phyloP scores from a whole-genome alignment of 2,888 invertebrate genomes.

The Leucophenga maculata region DNA sequence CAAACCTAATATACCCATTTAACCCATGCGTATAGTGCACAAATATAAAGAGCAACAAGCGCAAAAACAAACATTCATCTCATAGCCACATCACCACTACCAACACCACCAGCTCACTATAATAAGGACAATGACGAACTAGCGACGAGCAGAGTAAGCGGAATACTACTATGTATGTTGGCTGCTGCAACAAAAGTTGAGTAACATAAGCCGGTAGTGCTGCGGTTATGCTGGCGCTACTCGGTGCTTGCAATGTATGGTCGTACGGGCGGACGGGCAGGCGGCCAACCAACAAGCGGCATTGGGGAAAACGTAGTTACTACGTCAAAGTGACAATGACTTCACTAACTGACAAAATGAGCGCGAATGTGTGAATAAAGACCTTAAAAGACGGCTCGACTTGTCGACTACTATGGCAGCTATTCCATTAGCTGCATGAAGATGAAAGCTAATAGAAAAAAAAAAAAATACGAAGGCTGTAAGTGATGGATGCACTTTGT shows the following conservation, averaged over 20 bases:
- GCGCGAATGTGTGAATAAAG: slow-evolving; percentile 41
- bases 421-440: neutral
- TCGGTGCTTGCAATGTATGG: neutral
- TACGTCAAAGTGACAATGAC: slow-evolving; percentile 57
- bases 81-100: neutral
- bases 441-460: neutral
- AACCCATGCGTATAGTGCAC: too few relatives aligned
- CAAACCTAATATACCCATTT: too few relatives aligned
- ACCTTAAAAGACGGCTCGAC: slow-evolving; percentile 32
- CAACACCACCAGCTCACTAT: too few relatives aligned
- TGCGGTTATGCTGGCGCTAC: neutral
- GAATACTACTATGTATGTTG: too few relatives aligned
- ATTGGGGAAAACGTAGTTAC: neutral
- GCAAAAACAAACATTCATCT: neutral
- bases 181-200: too few relatives aligned
- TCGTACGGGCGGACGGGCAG: neutral
- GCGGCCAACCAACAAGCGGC: neutral
- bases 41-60: neutral
- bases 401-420: slow-evolving; percentile 36
- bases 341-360: slow-evolving; percentile 61
- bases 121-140: neutral
- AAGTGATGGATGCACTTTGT: too few relatives aligned
- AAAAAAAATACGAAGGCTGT: neutral
- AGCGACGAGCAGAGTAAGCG: neutral
- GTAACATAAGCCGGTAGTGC: neutral